Percentiles rank a stretch among this genome's conserved stretches.
Conservation (phyloP, 2,888 invertebrate species). For the Dioctria rufipes region DNA sequence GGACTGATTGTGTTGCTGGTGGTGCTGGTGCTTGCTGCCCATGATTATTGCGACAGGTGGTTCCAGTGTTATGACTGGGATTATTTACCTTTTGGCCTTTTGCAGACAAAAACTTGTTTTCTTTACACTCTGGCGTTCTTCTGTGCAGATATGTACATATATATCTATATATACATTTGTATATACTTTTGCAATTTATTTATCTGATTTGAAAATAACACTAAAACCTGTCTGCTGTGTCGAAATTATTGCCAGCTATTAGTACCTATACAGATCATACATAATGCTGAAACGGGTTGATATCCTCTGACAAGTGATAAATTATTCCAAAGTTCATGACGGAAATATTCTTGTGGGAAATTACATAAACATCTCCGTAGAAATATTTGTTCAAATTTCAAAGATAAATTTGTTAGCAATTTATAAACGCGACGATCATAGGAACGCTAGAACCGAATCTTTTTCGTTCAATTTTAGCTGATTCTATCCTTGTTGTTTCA, state of each 20-base stretch:
- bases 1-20: neutral
- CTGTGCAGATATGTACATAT: neutral
- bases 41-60: slow-evolving; percentile 32
- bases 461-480: too few species aligned
- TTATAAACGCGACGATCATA: too few species aligned
- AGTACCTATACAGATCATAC: neutral
- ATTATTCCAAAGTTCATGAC: neutral
- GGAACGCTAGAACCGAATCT: too few species aligned
- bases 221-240: neutral
- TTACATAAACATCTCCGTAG: neutral
- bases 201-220: slow-evolving; percentile 21
- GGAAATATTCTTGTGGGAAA: neutral
- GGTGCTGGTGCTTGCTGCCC: neutral
- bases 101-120: slow-evolving; percentile 23
- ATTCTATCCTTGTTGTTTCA: too few species aligned
- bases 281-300: neutral
- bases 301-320: slow-evolving; percentile 11
- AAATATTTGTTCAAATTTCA: too few species aligned
- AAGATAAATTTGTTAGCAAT: too few species aligned
- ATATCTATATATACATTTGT: too few species aligned
- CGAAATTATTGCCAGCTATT: neutral
- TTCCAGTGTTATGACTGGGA: slow-evolving; percentile 20
- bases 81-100: slow-evolving; percentile 32
- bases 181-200: slow-evolving; percentile 26
- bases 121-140: neutral